phyloP scores from a whole-genome alignment of 2,888 invertebrate genomes.

The Ceraclea dissimilis region DNA sequence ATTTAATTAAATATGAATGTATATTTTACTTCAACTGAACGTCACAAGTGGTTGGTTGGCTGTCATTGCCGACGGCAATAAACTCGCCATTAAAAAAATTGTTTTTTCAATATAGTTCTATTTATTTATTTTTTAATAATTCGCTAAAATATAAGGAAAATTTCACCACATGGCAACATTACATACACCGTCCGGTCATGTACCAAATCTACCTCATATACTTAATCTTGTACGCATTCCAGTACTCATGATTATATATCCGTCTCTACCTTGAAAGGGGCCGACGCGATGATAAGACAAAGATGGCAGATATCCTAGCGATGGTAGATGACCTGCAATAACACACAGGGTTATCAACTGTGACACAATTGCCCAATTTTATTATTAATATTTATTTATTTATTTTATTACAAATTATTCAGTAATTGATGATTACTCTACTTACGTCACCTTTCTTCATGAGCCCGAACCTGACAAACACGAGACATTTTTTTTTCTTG shows the following conservation, averaged over 20 bases:
- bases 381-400: not conserved
- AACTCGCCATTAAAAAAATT: too few species aligned
- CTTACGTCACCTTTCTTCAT: too few species aligned
- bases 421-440: too few species aligned
- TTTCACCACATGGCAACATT: not conserved
- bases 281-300: not conserved
- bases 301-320: not conserved
- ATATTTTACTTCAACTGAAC: too few species aligned
- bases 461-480: too few species aligned
- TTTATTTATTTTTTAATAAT: too few species aligned
- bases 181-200: not conserved
- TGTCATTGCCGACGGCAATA: too few species aligned
- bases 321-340: not conserved
- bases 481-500: too few species aligned
- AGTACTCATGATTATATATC: not conserved
- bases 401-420: too few species aligned
- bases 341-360: not conserved
- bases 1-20: too few species aligned
- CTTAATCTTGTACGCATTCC: slow-evolving; percentile 1
- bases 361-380: not conserved
- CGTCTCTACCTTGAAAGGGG: not conserved
- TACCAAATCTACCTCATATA: not conserved
- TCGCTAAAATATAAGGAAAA: not conserved
- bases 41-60: too few species aligned
- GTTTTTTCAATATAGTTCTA: too few species aligned